A percentile compares a stretch with the other conserved stretches of the same genome.
phyloP scores from a whole-genome alignment of 2,797 vertebrate species.

The Melanotaenia pygmaea region DNA sequence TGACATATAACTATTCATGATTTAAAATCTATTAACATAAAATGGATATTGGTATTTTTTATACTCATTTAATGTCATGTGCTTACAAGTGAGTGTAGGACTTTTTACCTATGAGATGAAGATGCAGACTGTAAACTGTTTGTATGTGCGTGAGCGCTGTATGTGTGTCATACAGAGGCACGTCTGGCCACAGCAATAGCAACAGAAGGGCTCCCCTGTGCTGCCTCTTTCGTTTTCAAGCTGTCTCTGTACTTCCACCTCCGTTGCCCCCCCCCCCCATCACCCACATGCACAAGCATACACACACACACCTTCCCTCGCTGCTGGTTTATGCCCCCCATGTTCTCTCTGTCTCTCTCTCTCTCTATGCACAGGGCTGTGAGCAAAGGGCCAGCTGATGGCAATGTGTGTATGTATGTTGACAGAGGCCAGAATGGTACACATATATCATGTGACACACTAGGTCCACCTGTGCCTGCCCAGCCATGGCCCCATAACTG shows the following conservation, averaged over 20 bases:
- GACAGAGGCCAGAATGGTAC: conserved; percentile 44
- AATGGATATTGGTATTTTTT: background rate
- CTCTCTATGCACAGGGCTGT: conserved; percentile 40
- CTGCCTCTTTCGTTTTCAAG: conserved; percentile 68
- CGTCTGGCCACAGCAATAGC: conserved; percentile 66
- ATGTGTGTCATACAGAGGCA: conserved; percentile 56
- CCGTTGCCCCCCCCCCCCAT: conserved; percentile 15
- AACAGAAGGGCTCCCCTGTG: conserved; percentile 72
- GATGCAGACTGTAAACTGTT: conserved; percentile 16
- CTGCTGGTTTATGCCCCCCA: conserved; percentile 52
- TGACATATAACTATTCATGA: background rate
- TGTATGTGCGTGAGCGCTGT: conserved; percentile 24
- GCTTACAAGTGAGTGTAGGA: background rate
- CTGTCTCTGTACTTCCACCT: conserved; percentile 62
- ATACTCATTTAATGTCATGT: background rate
- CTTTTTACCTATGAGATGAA: background rate
- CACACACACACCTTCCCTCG: conserved; percentile 34
- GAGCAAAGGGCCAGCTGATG: conserved; percentile 71
- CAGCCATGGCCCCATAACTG: conserved; percentile 44
- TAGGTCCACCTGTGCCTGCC: conserved; percentile 81
- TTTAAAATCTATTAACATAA: background rate
- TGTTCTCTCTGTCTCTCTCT: background rate
- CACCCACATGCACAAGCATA: conserved; percentile 17
- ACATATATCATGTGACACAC: conserved; percentile 57
- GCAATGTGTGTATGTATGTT: conserved; percentile 42